A percentile compares a stretch with the other conserved stretches of the same genome.
phyloP scores from a whole-genome alignment of 92 coral and sea anemone genomes.

The Heteractis magnifica region DNA sequence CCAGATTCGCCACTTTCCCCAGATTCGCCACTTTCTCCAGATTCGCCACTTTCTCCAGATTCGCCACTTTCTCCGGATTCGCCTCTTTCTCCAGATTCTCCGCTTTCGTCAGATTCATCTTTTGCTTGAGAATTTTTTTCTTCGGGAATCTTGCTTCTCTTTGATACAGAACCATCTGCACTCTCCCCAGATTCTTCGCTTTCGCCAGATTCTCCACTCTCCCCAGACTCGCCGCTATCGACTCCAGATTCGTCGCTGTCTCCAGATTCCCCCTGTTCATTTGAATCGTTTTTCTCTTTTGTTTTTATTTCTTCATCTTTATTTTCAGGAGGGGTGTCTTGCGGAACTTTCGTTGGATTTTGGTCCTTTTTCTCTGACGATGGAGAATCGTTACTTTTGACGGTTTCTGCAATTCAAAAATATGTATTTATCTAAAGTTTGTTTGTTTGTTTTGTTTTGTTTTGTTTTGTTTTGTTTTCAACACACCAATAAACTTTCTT shows the following conservation, averaged over 20 bases:
- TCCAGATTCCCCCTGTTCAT: background rate
- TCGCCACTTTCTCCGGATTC: background rate
- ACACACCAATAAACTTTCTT: background rate
- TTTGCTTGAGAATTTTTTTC: slow-evolving; percentile 31
- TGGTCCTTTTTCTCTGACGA: background rate
- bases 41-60: background rate
- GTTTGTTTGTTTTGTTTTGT: too few species aligned
- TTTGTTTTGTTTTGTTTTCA: background rate
- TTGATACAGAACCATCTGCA: slow-evolving; percentile 26
- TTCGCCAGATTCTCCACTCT: slow-evolving; percentile 42
- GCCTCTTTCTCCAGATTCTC: background rate
- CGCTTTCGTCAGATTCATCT: background rate
- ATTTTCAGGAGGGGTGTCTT: background rate
- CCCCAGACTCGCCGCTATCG: slow-evolving; percentile 42
- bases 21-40: slow-evolving; percentile 23
- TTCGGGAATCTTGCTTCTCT: slow-evolving; percentile 57
- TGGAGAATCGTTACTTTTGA: background rate
- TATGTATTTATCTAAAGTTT: background rate
- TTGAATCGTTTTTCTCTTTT: background rate
- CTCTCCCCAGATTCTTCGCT: slow-evolving; percentile 20
- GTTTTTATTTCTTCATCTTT: background rate
- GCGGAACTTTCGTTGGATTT: background rate
- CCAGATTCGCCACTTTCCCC: slow-evolving; percentile 37
- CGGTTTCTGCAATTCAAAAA: background rate
- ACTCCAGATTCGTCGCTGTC: slow-evolving; percentile 21